Base-by-base conservation (phyloP, 1,140 invertebrate genomes). In the Oryctes rhinoceros region DNA sequence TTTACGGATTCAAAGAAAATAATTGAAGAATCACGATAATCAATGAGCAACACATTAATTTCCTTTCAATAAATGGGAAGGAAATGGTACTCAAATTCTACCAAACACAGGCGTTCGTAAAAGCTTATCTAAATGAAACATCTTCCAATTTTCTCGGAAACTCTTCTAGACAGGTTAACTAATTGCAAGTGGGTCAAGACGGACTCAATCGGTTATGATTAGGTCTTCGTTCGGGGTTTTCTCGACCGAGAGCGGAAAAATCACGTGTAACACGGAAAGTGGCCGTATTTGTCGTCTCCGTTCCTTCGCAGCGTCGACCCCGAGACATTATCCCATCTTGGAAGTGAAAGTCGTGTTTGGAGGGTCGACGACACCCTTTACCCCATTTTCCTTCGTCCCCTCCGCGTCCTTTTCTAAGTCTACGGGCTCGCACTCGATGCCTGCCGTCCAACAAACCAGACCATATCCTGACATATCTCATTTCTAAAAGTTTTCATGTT, bases 401-500 rank as follows among this genome's bases (percentile, higher is more conserved):
- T 71, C 20, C 65, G 35, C 18, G 65, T 9, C 65, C 20, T 24
- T 11, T 53, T 10, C 49, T 10, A 65, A 30, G 24, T 10, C 39
- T 44, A 44, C 39, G 5, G 39, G 39, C 9, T 44, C 39, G 4
- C 7, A 10, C 9, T 35, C 20, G 65, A 71, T 71, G 18, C 20
- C 18, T 71, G 53, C 20, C 18, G 11, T 30, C 18, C 20, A 15
- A 13, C 65, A 71, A 37, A 71, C 65, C 65, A 37, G 65, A 37
- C 65, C 65, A 71, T 71, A 71, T 71, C 65, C 80, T 81, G 80
- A 81, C 80, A 81, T 81, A 81, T 81, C 80, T 81, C 80, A 81
- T 81, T 81, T 81, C 77, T 59, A 81, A 71, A 81, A 81, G 76
- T 81, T 81, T 81, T 79, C 62, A 81, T 81, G 80, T 81, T 81